Base-by-base conservation (phyloP, 1,140 invertebrate species). In the Hylyphantes graminicola region DNA sequence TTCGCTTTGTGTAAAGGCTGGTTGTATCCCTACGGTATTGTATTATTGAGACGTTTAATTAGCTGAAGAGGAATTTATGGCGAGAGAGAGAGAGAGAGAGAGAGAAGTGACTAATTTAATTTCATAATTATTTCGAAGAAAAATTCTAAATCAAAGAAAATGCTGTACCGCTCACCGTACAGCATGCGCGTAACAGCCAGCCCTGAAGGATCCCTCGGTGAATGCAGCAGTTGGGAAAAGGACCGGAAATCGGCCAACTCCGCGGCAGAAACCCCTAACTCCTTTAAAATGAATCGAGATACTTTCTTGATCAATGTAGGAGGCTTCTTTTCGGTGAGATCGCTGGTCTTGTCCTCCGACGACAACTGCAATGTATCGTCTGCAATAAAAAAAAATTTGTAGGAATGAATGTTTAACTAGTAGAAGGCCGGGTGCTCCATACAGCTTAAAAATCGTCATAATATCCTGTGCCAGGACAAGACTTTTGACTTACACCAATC, bases 171-270 rank as follows among this genome's bases (percentile, higher is more conserved):
- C 77, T 93, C 90, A 95, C 94, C 95, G 89, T 94, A 96, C 0
- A 95, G 89, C 86, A 94, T 92, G 77, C 95, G 92, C 15, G 93
- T 92, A 0, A 95, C 89, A n/a, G 93, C 95, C 35, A 96, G 90
- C 88, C 93, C 93, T 0, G 94, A 92, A 10, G 94, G 92, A 90
- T 96, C 94, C n/a, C 92, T 93, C 0, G 94, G 94, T 53, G 90
- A 88, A 86, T 94, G 92, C 86, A 96, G 88, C 74, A 93, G 91
- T 12, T 86, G 73, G 0, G 92, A 90, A 21, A 95, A 73, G 0
- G 61, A 17, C 13, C 19, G 4, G 10, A 85, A 81, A 7, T 21
- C 53, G 4, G 12, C 54, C 35, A 85, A 15, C 12, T 85, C 77
- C 54, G 65, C 51, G 10, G n/a, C 3, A 8, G 13, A 13, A 3